A percentile compares a stretch with the other conserved stretches of the same genome.
Conservation (phyloP, 2,113 vertebrate species). For the Lepus americanus region DNA sequence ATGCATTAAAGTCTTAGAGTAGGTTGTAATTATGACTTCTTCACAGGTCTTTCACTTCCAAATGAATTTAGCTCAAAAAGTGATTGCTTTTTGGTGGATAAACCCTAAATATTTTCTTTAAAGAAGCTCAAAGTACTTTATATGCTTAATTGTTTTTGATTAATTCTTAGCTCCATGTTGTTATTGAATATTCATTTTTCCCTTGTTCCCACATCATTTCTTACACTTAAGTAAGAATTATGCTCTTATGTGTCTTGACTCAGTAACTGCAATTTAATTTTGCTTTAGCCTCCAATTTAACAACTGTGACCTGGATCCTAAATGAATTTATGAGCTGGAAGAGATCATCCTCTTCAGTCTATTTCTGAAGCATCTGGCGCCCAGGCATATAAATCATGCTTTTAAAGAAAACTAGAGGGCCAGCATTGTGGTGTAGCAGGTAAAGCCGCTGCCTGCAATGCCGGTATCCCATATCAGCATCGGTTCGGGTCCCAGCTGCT, state of each 20-base stretch:
- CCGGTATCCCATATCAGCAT: too few relatives aligned
- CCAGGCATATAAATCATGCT: background rate
- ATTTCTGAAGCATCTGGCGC: background rate
- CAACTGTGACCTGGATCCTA: background rate
- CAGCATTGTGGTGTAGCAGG: too few relatives aligned
- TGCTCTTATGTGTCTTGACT: background rate
- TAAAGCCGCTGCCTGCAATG: too few relatives aligned
- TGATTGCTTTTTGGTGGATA: constrained; percentile 54
- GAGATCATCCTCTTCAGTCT: background rate
- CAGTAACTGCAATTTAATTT: constrained; percentile 29
- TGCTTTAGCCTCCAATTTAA: background rate
- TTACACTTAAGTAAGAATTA: constrained; percentile 41
- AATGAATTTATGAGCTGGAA: constrained; percentile 39
- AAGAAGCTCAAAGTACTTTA: constrained; percentile 14
- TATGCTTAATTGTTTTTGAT: constrained; percentile 68
- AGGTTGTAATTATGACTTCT: constrained; percentile 52
- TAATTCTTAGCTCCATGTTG: constrained; percentile 45
- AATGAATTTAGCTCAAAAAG: constrained; percentile 51
- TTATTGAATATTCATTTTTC: constrained; percentile 38
- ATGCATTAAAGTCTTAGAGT: constrained; percentile 34
- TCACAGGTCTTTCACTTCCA: constrained; percentile 52
- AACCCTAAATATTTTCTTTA: constrained; percentile 36
- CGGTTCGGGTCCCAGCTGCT: too few relatives aligned
- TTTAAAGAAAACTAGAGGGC: background rate
- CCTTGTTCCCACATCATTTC: background rate